Percentiles rank a stretch among this genome's conserved stretches.
phyloP scores from a whole-genome alignment of 1,140 invertebrate genomes.

The Bombus soroeensis region DNA sequence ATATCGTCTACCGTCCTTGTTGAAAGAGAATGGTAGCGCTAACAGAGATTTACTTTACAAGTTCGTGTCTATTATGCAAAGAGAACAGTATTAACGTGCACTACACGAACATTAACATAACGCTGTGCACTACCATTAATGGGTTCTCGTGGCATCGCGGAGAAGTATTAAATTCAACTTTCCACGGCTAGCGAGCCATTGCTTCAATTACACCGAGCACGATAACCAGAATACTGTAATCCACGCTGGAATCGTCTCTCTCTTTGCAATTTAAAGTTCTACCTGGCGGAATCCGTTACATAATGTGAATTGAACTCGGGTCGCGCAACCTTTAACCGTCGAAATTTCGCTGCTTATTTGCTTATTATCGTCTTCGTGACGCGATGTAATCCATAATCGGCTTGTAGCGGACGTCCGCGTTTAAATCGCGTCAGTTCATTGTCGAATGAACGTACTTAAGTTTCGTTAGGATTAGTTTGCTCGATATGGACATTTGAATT shows the following conservation, averaged over 20 bases:
- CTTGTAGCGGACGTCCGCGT: background rate
- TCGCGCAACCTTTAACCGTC: background rate
- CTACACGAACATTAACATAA: background rate
- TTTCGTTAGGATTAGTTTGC: too few relatives aligned
- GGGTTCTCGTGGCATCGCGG: background rate
- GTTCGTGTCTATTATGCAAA: conserved; percentile 9
- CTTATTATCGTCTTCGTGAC: background rate
- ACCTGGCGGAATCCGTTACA: background rate
- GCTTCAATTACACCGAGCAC: conserved; percentile 34
- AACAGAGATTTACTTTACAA: background rate
- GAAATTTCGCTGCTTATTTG: conserved; percentile 37
- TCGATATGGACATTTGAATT: background rate
- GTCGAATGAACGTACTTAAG: background rate
- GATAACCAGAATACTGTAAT: conserved; percentile 28
- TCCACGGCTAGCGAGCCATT: conserved; percentile 2
- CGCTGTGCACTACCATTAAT: background rate
- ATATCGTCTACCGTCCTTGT: background rate
- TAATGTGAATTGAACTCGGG: conserved; percentile 13
- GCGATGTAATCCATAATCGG: background rate
- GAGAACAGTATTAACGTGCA: background rate
- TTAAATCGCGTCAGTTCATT: too few relatives aligned
- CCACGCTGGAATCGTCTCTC: conserved; percentile 17
- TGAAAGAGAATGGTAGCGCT: background rate
- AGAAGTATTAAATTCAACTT: conserved; percentile 33
- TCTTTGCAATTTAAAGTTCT: conserved; percentile 39